Percentiles rank a stretch among this genome's conserved stretches.
Evolutionary conservation across 2,888 invertebrate genomes (phyloP).

Genomic region (Mythimna albipuncta): DNA sequence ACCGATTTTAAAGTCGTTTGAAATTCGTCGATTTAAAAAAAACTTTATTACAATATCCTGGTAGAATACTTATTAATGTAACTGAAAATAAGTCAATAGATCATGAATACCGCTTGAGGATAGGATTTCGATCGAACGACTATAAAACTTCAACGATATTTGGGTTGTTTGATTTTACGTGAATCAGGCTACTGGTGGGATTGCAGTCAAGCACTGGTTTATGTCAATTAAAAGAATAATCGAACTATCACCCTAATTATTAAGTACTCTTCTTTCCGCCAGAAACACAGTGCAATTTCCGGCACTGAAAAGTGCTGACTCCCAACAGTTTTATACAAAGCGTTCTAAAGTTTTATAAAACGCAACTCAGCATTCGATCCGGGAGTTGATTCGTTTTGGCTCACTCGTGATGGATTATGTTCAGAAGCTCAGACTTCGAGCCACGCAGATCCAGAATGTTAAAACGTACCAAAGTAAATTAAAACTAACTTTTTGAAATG

Average conservation of each 20-base stretch:
- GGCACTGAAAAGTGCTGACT: slow-evolving; percentile 56
- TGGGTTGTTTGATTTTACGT: too few relatives aligned
- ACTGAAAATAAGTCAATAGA: too few relatives aligned
- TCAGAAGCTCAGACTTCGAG: slow-evolving; percentile 26
- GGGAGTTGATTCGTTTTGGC: slow-evolving; percentile 35
- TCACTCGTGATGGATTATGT: slow-evolving; percentile 60
- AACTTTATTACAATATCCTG: too few relatives aligned
- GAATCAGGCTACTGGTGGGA: too few relatives aligned
- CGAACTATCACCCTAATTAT: background rate
- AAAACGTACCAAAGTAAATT: slow-evolving; percentile 50
- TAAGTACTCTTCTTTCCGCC: background rate
- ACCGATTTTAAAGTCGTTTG: too few relatives aligned
- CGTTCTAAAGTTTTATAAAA: slow-evolving; percentile 51
- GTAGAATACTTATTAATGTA: too few relatives aligned
- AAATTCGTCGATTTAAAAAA: too few relatives aligned
- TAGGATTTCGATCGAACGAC: too few relatives aligned
- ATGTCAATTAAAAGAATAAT: too few relatives aligned
- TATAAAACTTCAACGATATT: too few relatives aligned
- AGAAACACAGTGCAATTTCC: slow-evolving; percentile 50
- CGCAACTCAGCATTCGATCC: slow-evolving; percentile 59
- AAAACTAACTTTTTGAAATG: slow-evolving; percentile 51
- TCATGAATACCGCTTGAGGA: too few relatives aligned
- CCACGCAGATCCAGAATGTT: slow-evolving; percentile 45
- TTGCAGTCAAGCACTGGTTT: too few relatives aligned
- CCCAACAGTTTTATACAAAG: slow-evolving; percentile 27